Evolutionary conservation across 2,888 invertebrate species (phyloP).

Genomic region (Lysandra coridon): DNA sequence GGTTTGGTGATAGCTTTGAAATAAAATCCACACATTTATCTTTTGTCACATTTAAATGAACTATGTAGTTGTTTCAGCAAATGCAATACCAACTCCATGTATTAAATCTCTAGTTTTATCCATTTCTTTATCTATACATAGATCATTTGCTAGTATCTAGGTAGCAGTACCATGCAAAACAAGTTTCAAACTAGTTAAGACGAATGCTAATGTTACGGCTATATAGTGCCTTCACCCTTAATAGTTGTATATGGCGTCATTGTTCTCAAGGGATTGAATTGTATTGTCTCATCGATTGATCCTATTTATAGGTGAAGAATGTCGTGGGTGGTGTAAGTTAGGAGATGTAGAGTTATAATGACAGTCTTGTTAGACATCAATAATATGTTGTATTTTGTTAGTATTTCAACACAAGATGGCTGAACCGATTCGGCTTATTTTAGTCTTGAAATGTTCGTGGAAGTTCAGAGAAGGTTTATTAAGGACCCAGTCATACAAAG

Average conservation of each 20-base stretch:
- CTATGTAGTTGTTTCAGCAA: not conserved
- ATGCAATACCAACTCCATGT: not conserved
- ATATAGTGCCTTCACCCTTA: constrained; percentile 33
- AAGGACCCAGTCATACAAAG: no score
- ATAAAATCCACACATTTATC: not conserved
- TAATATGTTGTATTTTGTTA: not conserved
- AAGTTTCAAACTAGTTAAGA: constrained; percentile 22
- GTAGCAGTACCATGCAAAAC: constrained; percentile 10
- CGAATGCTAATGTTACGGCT: not conserved
- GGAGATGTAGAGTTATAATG: not conserved
- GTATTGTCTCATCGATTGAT: constrained; percentile 73
- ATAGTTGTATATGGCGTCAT: constrained; percentile 51
- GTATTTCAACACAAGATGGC: no score
- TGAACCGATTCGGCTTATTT: no score
- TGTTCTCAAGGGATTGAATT: constrained; percentile 65
- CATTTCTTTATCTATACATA: not conserved
- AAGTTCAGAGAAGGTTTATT: no score
- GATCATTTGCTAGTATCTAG: not conserved
- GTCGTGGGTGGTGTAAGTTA: constrained; percentile 45
- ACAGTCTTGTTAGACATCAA: not conserved
- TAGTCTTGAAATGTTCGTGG: no score
- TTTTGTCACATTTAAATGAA: not conserved
- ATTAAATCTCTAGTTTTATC: not conserved
- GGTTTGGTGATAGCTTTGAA: not conserved
- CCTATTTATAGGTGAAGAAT: constrained; percentile 69